Evolutionary conservation across 2,888 invertebrate genomes (phyloP), one percentile per base, ranked within the genome.

Genomic region (Microplitis manilae): DNA sequence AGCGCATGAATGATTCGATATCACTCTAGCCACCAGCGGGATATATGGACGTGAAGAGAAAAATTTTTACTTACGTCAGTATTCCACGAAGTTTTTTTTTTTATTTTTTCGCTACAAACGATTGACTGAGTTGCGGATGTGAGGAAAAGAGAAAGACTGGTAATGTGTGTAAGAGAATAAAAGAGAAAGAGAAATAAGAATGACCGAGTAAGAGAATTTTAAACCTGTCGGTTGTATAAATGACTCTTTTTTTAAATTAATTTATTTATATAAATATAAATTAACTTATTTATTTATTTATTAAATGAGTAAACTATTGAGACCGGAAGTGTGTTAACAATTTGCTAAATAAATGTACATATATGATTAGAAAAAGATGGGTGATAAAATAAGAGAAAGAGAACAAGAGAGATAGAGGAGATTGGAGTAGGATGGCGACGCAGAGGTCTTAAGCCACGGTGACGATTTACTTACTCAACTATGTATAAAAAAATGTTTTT

Each of bases 401-500:
- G 50, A 20, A 73, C 64, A 39, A 17, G 67, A 80, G 71, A 41
- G 70, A 73, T 38, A 62, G 41, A 41, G 68, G 75, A 75, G 76
- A 71, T 70, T 60, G 76, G 76, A 69, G 13, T 68, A 82, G 82
- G 82, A 84, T 73, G 82, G 79, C 82, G 83, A 85, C 85, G 84
- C 84, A 85, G 85, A 84, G 83, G 83, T 84, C 83, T 82, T 78
- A 81, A 80, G 82, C 80, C 82, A 81, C 79, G 83, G 80, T 81
- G 83, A 84, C 79, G 83, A 81, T 83, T 85, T 85, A 86, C 86
- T 85, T 85, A 86, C 84, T 83, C 80, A 82, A 81, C 80, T 82
- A 81, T 81, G 82, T 76, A 80, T 75, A 79, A 81, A 13, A 50
- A 50, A 50, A 50, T 50, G 2, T 6, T 50, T 30, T 50, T 50